Evolutionary conservation across 2,113 vertebrate species (phyloP), one percentile per base, ranked within the genome.

Genomic region (Oncorhynchus keta): DNA sequence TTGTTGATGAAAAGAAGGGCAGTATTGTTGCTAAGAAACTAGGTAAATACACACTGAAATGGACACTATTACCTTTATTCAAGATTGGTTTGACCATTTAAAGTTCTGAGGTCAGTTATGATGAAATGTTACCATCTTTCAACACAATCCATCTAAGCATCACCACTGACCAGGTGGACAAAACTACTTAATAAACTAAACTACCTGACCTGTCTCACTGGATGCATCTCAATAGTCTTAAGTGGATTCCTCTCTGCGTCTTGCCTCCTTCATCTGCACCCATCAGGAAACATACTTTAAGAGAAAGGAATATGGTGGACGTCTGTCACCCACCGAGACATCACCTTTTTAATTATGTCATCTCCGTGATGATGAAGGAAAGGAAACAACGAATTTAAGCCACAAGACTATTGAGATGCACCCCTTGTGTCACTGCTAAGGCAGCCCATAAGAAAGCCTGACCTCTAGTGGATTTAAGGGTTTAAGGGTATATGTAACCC

Each of bases 1-100:
- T 96, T 68, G 89, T 97, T 49, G 96, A 97, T 89, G 93, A 94
- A 8, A 95, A 96, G 89, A 91, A 89, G 12, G 95, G 96, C n/a
- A 90, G 92, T 1, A 92, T 78, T 0, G 90, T 97, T 71, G 96
- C 96, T 78, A 96, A 96, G 88, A 97, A 97, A 90, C 78, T 97
- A 85, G 96, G 96, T 96, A 82, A 87, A 73, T 61, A 39, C 18
- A 7, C 4, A 62, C 5, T 20, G 20, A 35, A 51, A 12, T 39
- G 2, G 55, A 61, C 7, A 57, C 51, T 16, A 18, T 18, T 55
- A 55, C 51, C 16, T 55, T 16, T 2, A 16, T 55, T 55, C 16
- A 55, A 18, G 51, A 18, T 55, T 55, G 3, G 16, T 55, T 8
- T 55, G 12, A 55, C 18, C 18, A 51, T 51, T 9, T 13, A 5